Evolutionary conservation across 2,888 invertebrate genomes (phyloP), one percentile per base, ranked within the genome.

Genomic region (Drosophila fungiperda): DNA sequence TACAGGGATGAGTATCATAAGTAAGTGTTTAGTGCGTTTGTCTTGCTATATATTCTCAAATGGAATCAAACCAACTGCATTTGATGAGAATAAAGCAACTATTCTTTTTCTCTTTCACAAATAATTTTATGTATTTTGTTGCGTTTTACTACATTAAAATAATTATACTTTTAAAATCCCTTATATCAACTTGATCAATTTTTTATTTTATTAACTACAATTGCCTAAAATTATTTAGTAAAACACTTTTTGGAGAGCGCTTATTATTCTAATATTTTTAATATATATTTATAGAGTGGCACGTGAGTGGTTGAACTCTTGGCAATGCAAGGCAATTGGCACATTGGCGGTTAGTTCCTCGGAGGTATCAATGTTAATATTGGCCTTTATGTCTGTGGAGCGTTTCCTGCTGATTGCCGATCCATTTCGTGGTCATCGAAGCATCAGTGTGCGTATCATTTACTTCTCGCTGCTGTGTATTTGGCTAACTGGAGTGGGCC

Each of bases 331-430:
- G 0, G 84, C 94, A 1, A 93, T 94, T 38, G 96, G 96, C 36
- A 93, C 95, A 6, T 80, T 95, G 40, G 96, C 96, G 0, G 95
- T 96, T 92, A 94, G 94, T 29, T 96, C 96, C 1, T 95, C 95
- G 3, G 96, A 96, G 93, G 95, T 95, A 2, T 96, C 96, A 9
- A 94, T 96, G 90, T 91, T 96, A 48, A 95, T 96, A 68, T 91
- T 96, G 75, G 94, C 95, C 2, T 95, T 95, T 86, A 95, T 96
- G 94, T 95, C 96, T 1, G 91, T 96, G 79, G 96, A 96, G 80
- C 93, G 96, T 78, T 96, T 95, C 89, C 91, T 95, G 73, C 91
- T 95, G 61, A 95, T 96, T 75, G 95, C 94, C 1, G 94, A 94
- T 83, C 95, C 95, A 0, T 94, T 95, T 77, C 94, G 94, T 36